phyloP scores from a whole-genome alignment of 2,113 vertebrate species.

The Bombycilla garrulus region DNA sequence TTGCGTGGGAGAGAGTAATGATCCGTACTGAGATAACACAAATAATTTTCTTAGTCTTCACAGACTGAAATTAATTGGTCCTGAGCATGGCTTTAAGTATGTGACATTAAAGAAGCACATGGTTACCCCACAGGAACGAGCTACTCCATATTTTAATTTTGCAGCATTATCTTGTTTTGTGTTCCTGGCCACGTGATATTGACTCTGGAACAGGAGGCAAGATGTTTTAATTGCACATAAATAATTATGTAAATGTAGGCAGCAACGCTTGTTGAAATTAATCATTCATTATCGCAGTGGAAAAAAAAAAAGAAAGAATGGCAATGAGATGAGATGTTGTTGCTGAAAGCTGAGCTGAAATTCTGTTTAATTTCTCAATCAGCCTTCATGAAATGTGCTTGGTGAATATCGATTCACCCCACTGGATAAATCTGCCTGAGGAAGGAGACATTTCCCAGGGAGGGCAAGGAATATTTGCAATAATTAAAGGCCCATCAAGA shows the following conservation, averaged over 20 bases:
- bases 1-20: background rate
- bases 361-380: background rate
- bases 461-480: background rate
- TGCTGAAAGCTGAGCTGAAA: background rate
- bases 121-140: background rate
- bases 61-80: background rate
- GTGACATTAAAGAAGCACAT: background rate
- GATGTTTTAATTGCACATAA: conserved; percentile 24
- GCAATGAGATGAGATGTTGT: background rate
- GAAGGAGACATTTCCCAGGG: background rate
- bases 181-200: background rate
- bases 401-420: background rate
- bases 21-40: background rate
- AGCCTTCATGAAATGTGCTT: background rate
- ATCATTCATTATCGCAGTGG: background rate
- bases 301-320: background rate
- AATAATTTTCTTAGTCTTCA: background rate
- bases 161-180: background rate
- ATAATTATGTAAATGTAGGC: background rate
- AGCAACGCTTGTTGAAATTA: background rate
- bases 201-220: background rate
- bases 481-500: background rate
- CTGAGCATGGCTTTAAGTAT: background rate
- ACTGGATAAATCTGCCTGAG: background rate
- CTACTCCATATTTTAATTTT: background rate